These are phyloP conservation scores for Philopotamus ludificatus DNA, from an alignment of 1,140 invertebrate genomes.

Conservation along the genomic window DNA sequence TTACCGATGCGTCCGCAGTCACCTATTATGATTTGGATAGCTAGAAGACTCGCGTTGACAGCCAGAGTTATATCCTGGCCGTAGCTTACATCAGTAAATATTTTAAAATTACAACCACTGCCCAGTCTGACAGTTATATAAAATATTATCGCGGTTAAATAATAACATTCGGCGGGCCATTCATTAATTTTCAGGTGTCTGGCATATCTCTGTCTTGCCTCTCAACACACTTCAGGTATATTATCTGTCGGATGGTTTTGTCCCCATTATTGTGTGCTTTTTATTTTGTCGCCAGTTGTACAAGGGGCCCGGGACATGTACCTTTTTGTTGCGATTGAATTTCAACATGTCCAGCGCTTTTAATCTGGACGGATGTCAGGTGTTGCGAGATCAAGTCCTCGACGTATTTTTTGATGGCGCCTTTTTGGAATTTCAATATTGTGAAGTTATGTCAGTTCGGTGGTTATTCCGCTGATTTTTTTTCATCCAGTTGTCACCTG, in stretches of 20 bases:
- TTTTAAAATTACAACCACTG: background rate
- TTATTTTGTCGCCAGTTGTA: constrained; percentile 1
- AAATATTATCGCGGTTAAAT: constrained; percentile 2
- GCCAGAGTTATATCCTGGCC: background rate
- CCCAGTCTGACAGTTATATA: background rate
- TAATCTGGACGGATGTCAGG: constrained; percentile 5
- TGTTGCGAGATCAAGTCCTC: too few relatives aligned
- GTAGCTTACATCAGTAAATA: background rate
- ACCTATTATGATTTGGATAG: too few relatives aligned
- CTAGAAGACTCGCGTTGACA: too few relatives aligned
- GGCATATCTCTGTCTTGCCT: background rate
- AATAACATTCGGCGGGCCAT: constrained; percentile 5
- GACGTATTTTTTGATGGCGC: too few relatives aligned
- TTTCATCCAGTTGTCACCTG: background rate
- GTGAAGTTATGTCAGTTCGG: too few relatives aligned
- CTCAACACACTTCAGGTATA: constrained; percentile 13
- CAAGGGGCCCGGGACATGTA: background rate
- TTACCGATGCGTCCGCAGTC: too few relatives aligned
- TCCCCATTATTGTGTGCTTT: constrained; percentile 14
- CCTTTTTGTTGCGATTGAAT: constrained; percentile 22
- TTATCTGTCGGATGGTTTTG: constrained; percentile 19
- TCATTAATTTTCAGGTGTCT: constrained; percentile 19
- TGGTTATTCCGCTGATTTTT: too few relatives aligned
- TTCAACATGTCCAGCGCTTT: background rate
- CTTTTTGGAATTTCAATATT: too few relatives aligned